These are phyloP conservation scores for Aldrovandia affinis DNA, from an alignment of 2,797 vertebrate genomes.

Conservation along the genomic window DNA sequence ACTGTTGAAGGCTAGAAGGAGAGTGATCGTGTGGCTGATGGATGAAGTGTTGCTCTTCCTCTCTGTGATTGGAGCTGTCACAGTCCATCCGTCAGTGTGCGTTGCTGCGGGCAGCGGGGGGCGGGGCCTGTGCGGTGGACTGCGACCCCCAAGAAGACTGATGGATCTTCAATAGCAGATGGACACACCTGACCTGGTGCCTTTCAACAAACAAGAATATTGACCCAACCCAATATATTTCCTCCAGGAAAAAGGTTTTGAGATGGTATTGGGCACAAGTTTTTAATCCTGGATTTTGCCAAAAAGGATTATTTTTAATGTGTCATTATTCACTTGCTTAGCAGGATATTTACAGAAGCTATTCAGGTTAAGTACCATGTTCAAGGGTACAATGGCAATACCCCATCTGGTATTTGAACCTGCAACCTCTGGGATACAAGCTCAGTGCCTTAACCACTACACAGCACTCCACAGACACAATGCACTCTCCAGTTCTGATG, in stretches of 20 bases:
- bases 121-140: conserved; percentile 1
- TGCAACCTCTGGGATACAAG: not conserved
- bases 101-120: conserved; percentile 21
- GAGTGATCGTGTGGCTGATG: not conserved
- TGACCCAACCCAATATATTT: not conserved
- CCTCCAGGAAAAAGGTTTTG: not conserved
- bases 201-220: not conserved
- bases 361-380: not conserved
- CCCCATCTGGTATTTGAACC: not conserved
- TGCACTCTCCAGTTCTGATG: not conserved
- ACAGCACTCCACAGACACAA: not conserved
- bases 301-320: not conserved
- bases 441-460: not conserved
- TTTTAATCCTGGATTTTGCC: not conserved
- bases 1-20: conserved; percentile 21
- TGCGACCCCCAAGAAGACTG: not conserved
- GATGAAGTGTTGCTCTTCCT: conserved; percentile 23
- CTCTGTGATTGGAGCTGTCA: conserved; percentile 27
- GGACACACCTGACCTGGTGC: not conserved
- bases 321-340: not conserved
- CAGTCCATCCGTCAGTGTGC: conserved; percentile 20
- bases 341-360: not conserved
- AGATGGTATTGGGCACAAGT: not conserved
- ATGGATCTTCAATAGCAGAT: not conserved
- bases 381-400: not conserved